Evolutionary conservation across 2,113 vertebrate species (phyloP), one percentile per base, ranked within the genome.

Genomic region (Tauraco erythrolophus): DNA sequence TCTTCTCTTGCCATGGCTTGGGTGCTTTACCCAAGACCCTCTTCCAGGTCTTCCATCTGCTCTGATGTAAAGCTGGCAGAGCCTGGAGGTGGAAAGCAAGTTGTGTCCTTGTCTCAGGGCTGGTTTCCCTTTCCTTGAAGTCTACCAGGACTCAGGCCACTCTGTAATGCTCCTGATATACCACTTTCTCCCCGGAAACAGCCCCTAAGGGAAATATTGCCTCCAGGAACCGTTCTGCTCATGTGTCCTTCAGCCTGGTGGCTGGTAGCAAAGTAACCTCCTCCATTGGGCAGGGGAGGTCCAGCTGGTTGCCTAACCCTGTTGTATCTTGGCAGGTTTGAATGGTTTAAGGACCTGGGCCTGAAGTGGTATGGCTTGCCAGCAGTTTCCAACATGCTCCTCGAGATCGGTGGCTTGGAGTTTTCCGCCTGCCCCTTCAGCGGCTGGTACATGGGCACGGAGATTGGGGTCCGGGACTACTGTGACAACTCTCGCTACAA

Each of bases 391-490:
- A 99, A 98, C 98, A 99, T 99, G 99, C 98, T 99, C n/a, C 98
- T 99, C 8, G 99, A 99, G 98, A 98, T 99, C 0, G 99, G 99
- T 0, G 99, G 99, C 79, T 89, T 99, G 97, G 99, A 99, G 97
- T 99, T 99, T 97, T 98, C 99, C 0, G 99, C 98, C 74, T 99
- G 99, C 66, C 99, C 99, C 88, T 99, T 99, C 98, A 99, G 99
- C 0, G 99, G 99, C 92, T 99, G 99, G 99, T 99, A 99, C 98
- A 99, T 99, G 99, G 99, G 99, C 95, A 99, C 99, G 0, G 99
- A 99, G 98, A 99, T 99, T 1, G 99, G 99, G 2, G 99, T 99
- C 78, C 98, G 99, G 2, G 99, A 99, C 97, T 99, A 99, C 96
- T 99, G 99, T 13, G 99, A 99, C 97, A 99, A 94, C 94, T 99